Evolutionary conservation across 2,113 vertebrate species (phyloP), one percentile per base, ranked within the genome.

Genomic region (Eublepharis macularius): DNA sequence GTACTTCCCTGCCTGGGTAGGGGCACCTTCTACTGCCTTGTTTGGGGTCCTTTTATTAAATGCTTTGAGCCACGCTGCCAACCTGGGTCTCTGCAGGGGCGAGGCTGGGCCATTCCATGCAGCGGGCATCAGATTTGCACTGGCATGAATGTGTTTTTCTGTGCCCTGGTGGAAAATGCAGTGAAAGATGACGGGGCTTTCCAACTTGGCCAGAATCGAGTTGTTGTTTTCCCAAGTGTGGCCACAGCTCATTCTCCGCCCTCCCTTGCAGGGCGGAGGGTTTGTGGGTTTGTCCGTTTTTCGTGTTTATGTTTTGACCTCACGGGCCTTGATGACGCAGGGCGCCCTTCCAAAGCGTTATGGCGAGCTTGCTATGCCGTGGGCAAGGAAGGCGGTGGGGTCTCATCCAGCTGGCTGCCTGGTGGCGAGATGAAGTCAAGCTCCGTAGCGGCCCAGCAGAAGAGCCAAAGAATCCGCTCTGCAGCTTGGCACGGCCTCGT

Each of bases 1-100:
- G 21, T 99, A 99, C 95, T 99, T 99, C 92, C 99, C 99, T 0
- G 94, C 98, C 3, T 99, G 98, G 99, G 99, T 99, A 96, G 89
- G 95, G 51, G 9, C 3, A 26, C 79, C 43, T 34, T 68, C 86
- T 74, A 57, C 17, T 8, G 54, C 29, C 39, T 24, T 4, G 29
- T 51, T 13, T 26, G 51, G 36, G 34, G 69, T 36, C 14, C 6
- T 41, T 19, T 41, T 24, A 5, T 6, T 6, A 47, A 26, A 34
- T 36, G 63, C 34, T 17, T 39, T 6, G 13, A 49, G 7, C 9
- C 57, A 13, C 75, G 43, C 54, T 4, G 17, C n/a, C 29, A 54
- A 2, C 24, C 57, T 17, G 5, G 1, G 7, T 24, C 11, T 6
- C 9, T 8, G 2, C 24, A 17, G 34, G 14, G 9, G 26, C 3